Evolutionary conservation across 2,888 invertebrate species (phyloP).

Genomic region (Trichopria drosophilae): DNA sequence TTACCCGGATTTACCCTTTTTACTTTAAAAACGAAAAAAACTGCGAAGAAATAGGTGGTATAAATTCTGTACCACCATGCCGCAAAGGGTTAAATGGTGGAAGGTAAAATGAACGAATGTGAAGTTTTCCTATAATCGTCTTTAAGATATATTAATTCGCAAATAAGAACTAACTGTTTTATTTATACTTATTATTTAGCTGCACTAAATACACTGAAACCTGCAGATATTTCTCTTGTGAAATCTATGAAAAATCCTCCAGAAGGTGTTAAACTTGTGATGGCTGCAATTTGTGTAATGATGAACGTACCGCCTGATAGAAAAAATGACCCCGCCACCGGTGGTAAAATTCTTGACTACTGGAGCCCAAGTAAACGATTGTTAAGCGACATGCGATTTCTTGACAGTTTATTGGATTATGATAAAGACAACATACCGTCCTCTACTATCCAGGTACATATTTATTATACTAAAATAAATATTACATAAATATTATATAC

Average conservation of each 20-base stretch:
- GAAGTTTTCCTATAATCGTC: no score
- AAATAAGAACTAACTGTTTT: no score
- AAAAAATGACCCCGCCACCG: conserved; percentile 72
- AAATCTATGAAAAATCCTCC: conserved; percentile 91
- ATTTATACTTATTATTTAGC: conserved; percentile 45
- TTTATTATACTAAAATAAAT: background rate
- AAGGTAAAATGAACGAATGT: no score
- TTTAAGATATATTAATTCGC: no score
- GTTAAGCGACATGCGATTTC: conserved; percentile 79
- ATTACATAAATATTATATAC: no score
- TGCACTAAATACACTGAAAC: conserved; percentile 83
- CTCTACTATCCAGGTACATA: conserved; percentile 71
- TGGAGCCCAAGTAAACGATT: conserved; percentile 86
- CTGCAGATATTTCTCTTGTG: conserved; percentile 80
- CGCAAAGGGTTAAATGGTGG: no score
- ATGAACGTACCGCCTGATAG: conserved; percentile 77
- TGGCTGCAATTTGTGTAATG: conserved; percentile 91
- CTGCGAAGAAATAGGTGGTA: no score
- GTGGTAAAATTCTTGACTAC: conserved; percentile 73
- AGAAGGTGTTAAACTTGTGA: conserved; percentile 77
- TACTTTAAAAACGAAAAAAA: no score
- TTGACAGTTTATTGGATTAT: conserved; percentile 74
- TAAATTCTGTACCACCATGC: no score
- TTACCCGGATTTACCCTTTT: no score
- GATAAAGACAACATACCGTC: conserved; percentile 83